A percentile compares a stretch with the other conserved stretches of the same genome.
These are phyloP conservation scores for Hoplias malabaricus DNA, from an alignment of 2,113 vertebrate genomes.

Conservation along the genomic window DNA sequence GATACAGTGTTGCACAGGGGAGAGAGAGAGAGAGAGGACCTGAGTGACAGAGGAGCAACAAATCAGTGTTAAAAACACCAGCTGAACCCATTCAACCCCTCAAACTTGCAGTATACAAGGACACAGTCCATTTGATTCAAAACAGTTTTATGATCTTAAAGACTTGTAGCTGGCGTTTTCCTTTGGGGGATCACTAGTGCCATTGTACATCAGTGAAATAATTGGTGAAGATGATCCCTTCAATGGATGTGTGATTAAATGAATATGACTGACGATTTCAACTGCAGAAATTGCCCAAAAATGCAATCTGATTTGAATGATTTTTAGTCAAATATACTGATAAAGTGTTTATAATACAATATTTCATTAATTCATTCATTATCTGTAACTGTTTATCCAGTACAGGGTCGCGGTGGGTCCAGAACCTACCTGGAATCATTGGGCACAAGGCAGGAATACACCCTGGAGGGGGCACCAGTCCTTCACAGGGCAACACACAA, in stretches of 20 bases:
- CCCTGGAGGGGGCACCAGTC: no score
- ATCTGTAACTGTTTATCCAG: no score
- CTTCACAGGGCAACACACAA: no score
- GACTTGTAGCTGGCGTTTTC: not conserved
- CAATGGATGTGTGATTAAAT: not conserved
- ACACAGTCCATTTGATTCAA: not conserved
- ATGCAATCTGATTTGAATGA: no score
- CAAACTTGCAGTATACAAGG: not conserved
- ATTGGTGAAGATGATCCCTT: not conserved
- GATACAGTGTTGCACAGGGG: constrained; percentile 24
- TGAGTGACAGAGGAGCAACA: not conserved
- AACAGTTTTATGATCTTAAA: not conserved
- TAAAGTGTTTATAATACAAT: no score
- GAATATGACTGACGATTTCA: not conserved
- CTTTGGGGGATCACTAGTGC: no score
- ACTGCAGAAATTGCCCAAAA: no score
- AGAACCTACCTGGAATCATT: no score
- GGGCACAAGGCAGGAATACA: no score
- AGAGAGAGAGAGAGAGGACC: constrained; percentile 10
- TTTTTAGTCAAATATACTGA: no score
- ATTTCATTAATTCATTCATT: no score
- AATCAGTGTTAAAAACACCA: not conserved
- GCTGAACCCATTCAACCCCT: not conserved
- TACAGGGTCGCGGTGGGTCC: no score
- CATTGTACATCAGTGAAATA: not conserved